These are phyloP conservation scores for Trichoplusia ni DNA, from an alignment of 1,140 invertebrate genomes.

Conservation along the genomic window DNA sequence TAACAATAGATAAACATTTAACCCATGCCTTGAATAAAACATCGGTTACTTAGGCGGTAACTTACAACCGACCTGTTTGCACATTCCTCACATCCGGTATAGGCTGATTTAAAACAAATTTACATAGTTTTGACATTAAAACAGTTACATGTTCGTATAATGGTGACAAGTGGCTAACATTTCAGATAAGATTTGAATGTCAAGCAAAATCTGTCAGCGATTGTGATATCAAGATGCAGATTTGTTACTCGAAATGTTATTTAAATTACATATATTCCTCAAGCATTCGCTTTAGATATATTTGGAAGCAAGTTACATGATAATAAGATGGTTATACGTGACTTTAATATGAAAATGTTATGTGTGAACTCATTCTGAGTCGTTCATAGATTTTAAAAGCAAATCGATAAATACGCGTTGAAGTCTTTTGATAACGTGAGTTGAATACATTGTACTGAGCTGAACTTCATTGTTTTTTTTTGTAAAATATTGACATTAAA, in stretches of 20 bases:
- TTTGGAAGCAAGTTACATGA: constrained; percentile 14
- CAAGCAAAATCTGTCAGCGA: constrained; percentile 17
- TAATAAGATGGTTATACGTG: constrained; percentile 14
- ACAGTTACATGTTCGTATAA: constrained; percentile 8
- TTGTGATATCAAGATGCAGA: constrained; percentile 3
- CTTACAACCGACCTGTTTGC: constrained; percentile 7
- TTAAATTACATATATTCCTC: neutral
- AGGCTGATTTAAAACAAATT: constrained; percentile 1
- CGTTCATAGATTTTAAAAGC: constrained; percentile 18
- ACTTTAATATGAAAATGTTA: constrained; percentile 4
- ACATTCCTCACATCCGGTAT: constrained; percentile 21
- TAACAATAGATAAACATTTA: constrained; percentile 67
- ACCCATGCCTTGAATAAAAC: constrained; percentile 53
- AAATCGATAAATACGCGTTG: constrained; percentile 22
- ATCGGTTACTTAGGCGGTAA: constrained; percentile 12
- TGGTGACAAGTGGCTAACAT: constrained; percentile 6
- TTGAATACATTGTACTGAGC: neutral
- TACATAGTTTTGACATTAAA: constrained; percentile 15
- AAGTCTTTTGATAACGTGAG: constrained; percentile 11
- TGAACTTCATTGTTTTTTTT: too few relatives aligned
- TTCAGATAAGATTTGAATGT: constrained; percentile 5
- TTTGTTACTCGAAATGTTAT: neutral
- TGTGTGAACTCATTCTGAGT: neutral
- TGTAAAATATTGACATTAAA: too few relatives aligned
- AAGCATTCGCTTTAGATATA: constrained; percentile 9